Base-by-base conservation (phyloP, 23 tunicate species). In the Styela plicata region DNA sequence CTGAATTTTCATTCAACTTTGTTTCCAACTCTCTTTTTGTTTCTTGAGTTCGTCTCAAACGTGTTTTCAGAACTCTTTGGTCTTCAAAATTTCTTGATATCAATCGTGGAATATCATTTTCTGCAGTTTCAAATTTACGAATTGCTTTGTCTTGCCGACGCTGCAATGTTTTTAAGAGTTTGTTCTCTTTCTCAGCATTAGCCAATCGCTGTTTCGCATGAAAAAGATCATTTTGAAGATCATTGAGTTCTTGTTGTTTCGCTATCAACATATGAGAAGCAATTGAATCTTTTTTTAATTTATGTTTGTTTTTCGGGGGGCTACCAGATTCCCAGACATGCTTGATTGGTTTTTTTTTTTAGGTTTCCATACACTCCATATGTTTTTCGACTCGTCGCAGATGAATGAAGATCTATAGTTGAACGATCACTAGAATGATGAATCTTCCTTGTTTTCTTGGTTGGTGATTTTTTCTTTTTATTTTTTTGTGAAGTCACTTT, bases 21-120 rank as follows among this genome's bases (percentile, higher is more conserved):
- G 74, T n/a, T 65, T 93, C 98, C 80, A 89, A 34, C 13, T 23
- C 52, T 77, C 98, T 64, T 77, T 93, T 89, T 3, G 82, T 27
- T 70, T 88, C 98, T 69, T 93, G 89, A 24, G 79, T 57, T 66
- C 85, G 88, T 37, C 94, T 63, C 34, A 93, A 61, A 33, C 89
- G 36, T n/a, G 85, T 73, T 81, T 93, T 93, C 0, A 93, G 36
- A 17, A 85, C 80, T 31, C 98, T 63, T 63, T 93, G 89, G 2
- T 93, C 98, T n/a, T 88, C 93, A 63, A 82, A 82, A 76, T 93
- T 91, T 63, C 78, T 86, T 30, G 87, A 69, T 2, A 93, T 87
- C 25, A 87, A 64, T 32, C 93, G 70, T 23, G 98, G 98, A n/a
- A 93, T 83, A 53, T 93, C 93, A 25, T 82, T 85, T 57, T 88